phyloP scores from a whole-genome alignment of 92 coral and sea anemone species.

The Anthopleura xanthogrammica region DNA sequence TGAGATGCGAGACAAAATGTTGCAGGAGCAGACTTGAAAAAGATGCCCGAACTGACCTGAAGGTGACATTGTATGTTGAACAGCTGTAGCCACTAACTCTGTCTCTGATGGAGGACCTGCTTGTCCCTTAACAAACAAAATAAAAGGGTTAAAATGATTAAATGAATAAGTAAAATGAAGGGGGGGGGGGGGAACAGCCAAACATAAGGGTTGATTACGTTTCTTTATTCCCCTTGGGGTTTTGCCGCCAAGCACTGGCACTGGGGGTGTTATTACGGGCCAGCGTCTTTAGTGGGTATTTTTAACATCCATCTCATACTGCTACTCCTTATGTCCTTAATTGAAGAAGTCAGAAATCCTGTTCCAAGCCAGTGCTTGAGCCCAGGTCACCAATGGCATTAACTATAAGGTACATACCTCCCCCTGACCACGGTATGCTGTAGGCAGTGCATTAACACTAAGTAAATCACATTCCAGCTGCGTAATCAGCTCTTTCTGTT shows the following conservation, averaged over 20 bases:
- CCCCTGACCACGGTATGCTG: slow-evolving; percentile 95
- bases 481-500: slow-evolving; percentile 90
- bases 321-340: no score
- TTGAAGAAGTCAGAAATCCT: no score
- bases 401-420: slow-evolving; percentile 37
- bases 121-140: slow-evolving; percentile 65
- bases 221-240: no score
- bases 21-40: no score
- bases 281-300: no score
- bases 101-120: slow-evolving; percentile 94
- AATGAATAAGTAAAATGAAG: background rate
- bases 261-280: no score
- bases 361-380: no score
- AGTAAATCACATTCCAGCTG: slow-evolving; percentile 92
- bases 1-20: background rate
- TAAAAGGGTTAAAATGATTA: background rate
- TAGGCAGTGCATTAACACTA: slow-evolving; percentile 94
- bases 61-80: slow-evolving; percentile 66
- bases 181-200: no score
- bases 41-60: slow-evolving; percentile 39
- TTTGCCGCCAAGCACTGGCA: no score
- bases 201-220: no score
- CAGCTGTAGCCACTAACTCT: slow-evolving; percentile 90
- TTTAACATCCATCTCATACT: no score
- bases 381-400: background rate